Evolutionary conservation across 2,888 invertebrate genomes (phyloP), one percentile per base, ranked within the genome.

Genomic region (Ormia ochracea): DNA sequence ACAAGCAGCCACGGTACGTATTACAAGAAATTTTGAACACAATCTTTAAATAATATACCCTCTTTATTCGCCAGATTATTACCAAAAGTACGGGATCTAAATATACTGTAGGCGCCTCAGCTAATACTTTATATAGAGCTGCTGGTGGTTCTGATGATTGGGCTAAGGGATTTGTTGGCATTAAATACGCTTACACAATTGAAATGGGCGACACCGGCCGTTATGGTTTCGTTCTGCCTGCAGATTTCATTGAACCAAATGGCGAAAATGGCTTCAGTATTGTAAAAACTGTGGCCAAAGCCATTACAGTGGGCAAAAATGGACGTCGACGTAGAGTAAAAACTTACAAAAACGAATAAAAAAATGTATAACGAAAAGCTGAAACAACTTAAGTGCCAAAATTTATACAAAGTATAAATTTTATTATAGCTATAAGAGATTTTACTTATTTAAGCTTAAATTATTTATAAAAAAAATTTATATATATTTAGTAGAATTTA

Each of bases 181-280:
- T 98, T 81, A 96, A 96, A 87, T 98, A 97, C 87, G 90, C 96
- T 1, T 98, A 95, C 90, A 97, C 97, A 0, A 92, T 98, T 72
- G 98, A 98, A 90, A 91, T 98, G 66, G 92, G 96, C 65, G 98
- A 97, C 88, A 94, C 92, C 0, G 97, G 97, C 0, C 91, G 92
- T 70, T 93, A 94, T 86, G 98, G 97, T 2, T 98, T 98, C 87
- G 90, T 97, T n/a, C 89, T 98, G 63, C 97, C 98, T 0, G 93
- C 95, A 0, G 90, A 90, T 21, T 93, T 92, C 84, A 97, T 98
- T 79, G 91, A 93, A 83, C 92, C 93, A 1, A 94, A 95, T 1
- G 95, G 94, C 19, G 92, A 92, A 83, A 96, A 96, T 88, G 94
- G 94, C 4, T 90, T 94, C 73, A 94, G 94, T 4, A 95, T 94